Evolutionary conservation across 2,797 vertebrate species (phyloP).

Genomic region (Myotis findleyi): DNA sequence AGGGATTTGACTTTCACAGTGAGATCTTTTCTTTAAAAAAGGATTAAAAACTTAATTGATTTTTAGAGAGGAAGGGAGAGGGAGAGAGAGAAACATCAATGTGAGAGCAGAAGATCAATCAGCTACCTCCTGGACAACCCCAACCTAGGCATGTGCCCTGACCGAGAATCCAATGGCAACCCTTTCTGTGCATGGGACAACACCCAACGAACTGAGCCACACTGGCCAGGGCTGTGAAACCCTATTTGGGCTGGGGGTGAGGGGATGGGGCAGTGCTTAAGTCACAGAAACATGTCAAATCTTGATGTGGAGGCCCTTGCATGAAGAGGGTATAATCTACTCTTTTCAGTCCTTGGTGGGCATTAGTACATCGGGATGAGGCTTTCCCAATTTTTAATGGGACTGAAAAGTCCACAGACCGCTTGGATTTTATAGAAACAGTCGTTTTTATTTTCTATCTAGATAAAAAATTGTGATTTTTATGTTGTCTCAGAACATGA

Average conservation of each 20-base stretch:
- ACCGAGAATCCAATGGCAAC: neutral
- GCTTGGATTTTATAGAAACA: neutral
- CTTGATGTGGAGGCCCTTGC: neutral
- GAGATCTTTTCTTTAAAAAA: neutral
- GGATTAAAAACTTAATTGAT: too few species aligned
- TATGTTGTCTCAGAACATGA: conserved; percentile 4
- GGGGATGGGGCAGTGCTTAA: neutral
- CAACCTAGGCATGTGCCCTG: neutral
- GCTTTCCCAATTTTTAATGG: neutral
- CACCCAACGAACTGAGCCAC: neutral
- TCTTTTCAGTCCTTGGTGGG: neutral
- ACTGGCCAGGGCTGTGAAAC: neutral
- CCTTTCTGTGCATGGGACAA: neutral
- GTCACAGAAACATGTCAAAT: neutral
- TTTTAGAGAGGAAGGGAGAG: neutral
- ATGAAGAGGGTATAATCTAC: neutral
- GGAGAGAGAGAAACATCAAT: neutral
- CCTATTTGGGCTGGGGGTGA: neutral
- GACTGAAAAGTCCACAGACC: neutral
- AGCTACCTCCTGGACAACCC: neutral
- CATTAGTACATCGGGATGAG: neutral
- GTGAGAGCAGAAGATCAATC: neutral
- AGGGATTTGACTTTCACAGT: neutral
- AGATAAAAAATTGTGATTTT: neutral
- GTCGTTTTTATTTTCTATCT: neutral